Conservation (phyloP, 2,888 invertebrate species). For the Noctua janthina region DNA sequence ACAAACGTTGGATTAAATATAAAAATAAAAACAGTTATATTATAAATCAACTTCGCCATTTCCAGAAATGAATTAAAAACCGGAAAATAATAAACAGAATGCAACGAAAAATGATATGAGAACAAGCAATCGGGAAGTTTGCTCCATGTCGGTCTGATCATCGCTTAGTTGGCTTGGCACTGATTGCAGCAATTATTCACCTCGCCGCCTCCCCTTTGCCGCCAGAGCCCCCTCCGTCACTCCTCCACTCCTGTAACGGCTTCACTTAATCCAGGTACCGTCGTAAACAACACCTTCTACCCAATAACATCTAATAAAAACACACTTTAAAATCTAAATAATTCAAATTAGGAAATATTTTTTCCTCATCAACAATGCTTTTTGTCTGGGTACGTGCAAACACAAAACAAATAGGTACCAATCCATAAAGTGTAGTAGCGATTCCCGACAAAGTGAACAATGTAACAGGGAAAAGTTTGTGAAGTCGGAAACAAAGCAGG, state of each 20-base stretch:
- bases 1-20: background rate
- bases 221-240: conserved; percentile 74
- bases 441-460: conserved; percentile 79
- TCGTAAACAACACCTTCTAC: conserved; percentile 64
- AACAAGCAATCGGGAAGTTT: conserved; percentile 65
- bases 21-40: background rate
- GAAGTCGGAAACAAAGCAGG: conserved; percentile 81
- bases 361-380: conserved; percentile 77
- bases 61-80: background rate
- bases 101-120: conserved; percentile 27
- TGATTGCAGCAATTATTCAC: conserved; percentile 87
- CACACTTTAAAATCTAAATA: conserved; percentile 24
- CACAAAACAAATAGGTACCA: conserved; percentile 75
- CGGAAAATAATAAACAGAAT: background rate
- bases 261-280: conserved; percentile 74
- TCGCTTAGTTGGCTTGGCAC: conserved; percentile 81
- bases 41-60: background rate
- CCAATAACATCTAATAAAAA: conserved; percentile 63
- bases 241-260: conserved; percentile 75
- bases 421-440: conserved; percentile 78
- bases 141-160: conserved; percentile 70
- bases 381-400: conserved; percentile 71
- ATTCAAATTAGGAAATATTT: conserved; percentile 63
- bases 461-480: conserved; percentile 81
- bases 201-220: conserved; percentile 78